phyloP scores from a whole-genome alignment of 1,140 invertebrate genomes.

The Bombus sylvicola region DNA sequence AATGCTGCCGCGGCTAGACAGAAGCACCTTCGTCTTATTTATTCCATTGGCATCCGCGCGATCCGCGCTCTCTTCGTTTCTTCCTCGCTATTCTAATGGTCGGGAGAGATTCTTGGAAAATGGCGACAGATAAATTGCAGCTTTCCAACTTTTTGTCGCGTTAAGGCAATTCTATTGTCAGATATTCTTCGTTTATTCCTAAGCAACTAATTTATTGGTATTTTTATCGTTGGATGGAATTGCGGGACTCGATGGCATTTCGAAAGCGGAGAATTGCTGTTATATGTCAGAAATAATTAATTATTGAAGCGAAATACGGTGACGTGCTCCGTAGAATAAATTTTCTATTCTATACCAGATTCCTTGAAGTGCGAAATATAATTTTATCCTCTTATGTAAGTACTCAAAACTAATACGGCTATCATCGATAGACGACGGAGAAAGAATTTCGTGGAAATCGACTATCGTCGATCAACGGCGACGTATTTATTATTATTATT shows the following conservation, averaged over 20 bases:
- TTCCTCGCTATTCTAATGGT: slow-evolving; percentile 5
- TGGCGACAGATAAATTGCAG: not conserved
- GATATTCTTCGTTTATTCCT: not conserved
- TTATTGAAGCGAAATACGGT: not conserved
- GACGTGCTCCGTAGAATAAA: no score
- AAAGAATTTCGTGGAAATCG: no score
- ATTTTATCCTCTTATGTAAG: no score
- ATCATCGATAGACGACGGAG: no score
- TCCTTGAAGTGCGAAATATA: no score
- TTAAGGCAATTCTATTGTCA: not conserved
- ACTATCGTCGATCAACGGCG: no score
- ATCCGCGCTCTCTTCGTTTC: slow-evolving; percentile 3
- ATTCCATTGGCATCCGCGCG: slow-evolving; percentile 24
- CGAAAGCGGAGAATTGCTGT: no score
- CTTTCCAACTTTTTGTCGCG: not conserved
- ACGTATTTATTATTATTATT: no score
- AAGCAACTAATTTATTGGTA: not conserved
- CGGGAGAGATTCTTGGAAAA: not conserved
- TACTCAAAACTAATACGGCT: no score
- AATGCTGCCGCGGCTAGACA: slow-evolving; percentile 34
- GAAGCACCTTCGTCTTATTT: slow-evolving; percentile 54
- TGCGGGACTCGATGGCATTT: not conserved
- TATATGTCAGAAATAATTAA: slow-evolving; percentile 13
- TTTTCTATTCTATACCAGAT: no score
- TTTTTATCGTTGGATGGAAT: not conserved